Conservation (phyloP, 2,113 vertebrate genomes). For the Gyps fulvus region DNA sequence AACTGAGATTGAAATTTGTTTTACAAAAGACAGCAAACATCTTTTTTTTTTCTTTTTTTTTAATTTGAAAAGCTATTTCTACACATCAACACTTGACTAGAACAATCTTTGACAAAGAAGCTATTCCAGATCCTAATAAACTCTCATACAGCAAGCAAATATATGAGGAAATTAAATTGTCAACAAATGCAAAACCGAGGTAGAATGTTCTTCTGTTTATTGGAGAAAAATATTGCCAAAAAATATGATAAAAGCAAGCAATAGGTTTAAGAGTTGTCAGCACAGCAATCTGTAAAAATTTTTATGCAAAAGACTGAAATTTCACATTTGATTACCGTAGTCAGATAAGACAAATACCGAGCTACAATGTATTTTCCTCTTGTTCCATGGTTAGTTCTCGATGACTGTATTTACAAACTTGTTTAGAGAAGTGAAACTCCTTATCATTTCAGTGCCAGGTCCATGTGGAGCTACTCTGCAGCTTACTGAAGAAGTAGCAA, state of each 20-base stretch:
- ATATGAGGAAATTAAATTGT: background rate
- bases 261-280: background rate
- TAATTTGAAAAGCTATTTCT: background rate
- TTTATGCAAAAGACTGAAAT: background rate
- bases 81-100: background rate
- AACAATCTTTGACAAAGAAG: constrained; percentile 37
- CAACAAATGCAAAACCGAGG: background rate
- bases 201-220: background rate
- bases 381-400: background rate
- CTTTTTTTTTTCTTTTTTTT: background rate
- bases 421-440: background rate
- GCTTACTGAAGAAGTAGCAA: background rate
- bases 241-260: background rate
- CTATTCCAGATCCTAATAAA: constrained; percentile 15
- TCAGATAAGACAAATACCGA: background rate
- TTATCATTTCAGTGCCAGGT: background rate
- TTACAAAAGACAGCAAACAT: background rate
- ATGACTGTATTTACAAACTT: background rate
- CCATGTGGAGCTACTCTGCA: background rate
- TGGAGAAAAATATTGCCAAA: background rate
- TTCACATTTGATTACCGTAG: background rate
- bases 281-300: background rate
- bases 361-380: background rate
- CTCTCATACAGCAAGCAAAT: background rate
- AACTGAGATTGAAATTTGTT: background rate